Base-by-base conservation (phyloP, 2,888 invertebrate species). In the Dolichopus griseipennis region DNA sequence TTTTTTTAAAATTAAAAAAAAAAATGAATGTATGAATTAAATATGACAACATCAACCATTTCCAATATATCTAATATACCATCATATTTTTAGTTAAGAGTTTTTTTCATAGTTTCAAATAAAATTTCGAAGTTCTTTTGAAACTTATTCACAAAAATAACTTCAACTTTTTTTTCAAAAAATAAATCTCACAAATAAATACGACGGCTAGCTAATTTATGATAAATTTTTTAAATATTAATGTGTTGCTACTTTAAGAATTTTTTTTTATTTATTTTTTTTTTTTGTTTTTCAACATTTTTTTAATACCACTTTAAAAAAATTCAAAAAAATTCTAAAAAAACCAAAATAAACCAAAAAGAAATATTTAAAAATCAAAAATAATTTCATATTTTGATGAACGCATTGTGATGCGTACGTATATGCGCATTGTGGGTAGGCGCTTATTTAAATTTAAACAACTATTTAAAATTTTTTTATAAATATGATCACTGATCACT, bases 161-260 rank as follows among this genome's bases (percentile, higher is more conserved):
- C 8, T 37, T 37, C 37, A 37, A n/a, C n/a, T n/a, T n/a, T 52
- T 52, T 18, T 52, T 52, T n/a, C 52, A 52, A 52, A 52, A 52
- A 52, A 18, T 18, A 52, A 52, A 52, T 52, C 52, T 52, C n/a
- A 18, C 52, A 52, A 18, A 52, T 52, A 7, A 52, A 18, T 9
- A 52, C 52, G 52, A 52, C n/a, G 52, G 15, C 52, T 18, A 52
- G 52, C 52, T 52, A 52, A 52, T 52, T 52, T 52, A 52, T 52
- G 52, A 18, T 2, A 52, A 52, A 52, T 52, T 41, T 15, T 52
- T 52, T 52, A 52, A 52, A 52, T 52, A 52, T 18, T 52, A 52
- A 52, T 52, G n/a, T 18, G 18, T 52, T 18, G 52, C 52, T 18
- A 18, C 52, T 52, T n/a, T 6, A 52, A 52, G 52, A 18, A 2